Evolutionary conservation across 2,113 vertebrate species (phyloP), one percentile per base, ranked within the genome.

Genomic region (Emydocephalus ijimae): DNA sequence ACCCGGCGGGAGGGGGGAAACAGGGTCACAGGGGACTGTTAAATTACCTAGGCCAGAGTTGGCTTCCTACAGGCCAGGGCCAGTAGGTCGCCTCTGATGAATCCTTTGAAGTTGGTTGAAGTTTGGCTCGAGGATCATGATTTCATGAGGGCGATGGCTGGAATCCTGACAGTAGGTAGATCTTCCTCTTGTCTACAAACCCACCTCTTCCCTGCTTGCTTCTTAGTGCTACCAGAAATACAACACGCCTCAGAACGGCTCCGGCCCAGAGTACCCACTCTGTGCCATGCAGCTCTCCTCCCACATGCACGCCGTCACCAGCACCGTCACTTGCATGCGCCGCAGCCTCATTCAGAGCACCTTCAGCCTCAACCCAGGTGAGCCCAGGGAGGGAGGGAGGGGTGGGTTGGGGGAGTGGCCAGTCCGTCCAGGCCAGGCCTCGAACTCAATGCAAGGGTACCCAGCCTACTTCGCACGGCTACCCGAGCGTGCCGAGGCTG

Each of bases 201-300:
- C 15, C 5, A 34, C 3, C 2, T 1, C 18, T 7, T 23, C 26
- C 45, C n/a, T 45, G 23, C 54, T 7, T 34, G 34, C 8, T 87
- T 43, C 34, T 29, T 94, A 99, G 99, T 99, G 99, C 95, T 99
- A 97, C 59, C 94, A 96, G 9, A 97, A 98, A 1, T 98, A 99
- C 92, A 99, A 99, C 29, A 91, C 94, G 0, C 95, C 96, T 0
- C 74, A 69, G 26, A 98, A 98, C 0, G 98, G 98, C 57, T 97
- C 97, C 0, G 92, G 7, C 0, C 99, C 99, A 0, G 34, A 90
- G 90, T 98, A 98, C 94, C 99, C 99, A 0, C 98, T 99, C 1
- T 99, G 99, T 0, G 98, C 99, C 85, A 98, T 99, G 99, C 98
- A 99, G 98, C 98, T 99, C 0, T 98, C 95, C 93, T 98, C 99